Evolutionary conservation across 2,888 invertebrate genomes (phyloP), one percentile per base, ranked within the genome.

Genomic region (Polia nebulosa): DNA sequence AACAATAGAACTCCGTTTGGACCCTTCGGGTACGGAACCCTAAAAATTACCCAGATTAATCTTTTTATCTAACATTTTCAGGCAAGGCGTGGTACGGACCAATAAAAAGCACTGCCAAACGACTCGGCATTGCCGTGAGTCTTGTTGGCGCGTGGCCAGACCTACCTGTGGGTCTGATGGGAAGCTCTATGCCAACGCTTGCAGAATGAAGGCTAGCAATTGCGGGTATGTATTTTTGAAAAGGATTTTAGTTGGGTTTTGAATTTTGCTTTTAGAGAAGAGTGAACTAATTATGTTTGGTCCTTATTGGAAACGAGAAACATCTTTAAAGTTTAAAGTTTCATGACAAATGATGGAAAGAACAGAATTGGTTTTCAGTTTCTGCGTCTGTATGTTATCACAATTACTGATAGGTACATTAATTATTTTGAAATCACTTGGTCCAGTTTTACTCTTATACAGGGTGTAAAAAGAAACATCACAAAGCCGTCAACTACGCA

Each of bases 91-190:
- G 5, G 98, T 98, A 17, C 96, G 97, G 78, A 98, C 98, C 13
- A 98, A 97, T 87, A 98, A 98, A 93, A 98, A 98, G 90, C 98
- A 98, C 88, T 99, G 99, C 88, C 98, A 98, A 89, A 98, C 98
- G 36, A 99, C 98, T 0, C 96, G 98, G 72, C 98, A 98, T 92
- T 99, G 98, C 90, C 97, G 98, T 32, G 98, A 99, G 90, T 98
- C 98, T 3, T 99, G 98, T 90, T 98, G 98, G 98, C 96, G 98
- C 41, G 98, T 98, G 22, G 98, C 98, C 53, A 96, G 98, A 81
- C 98, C 98, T 6, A 98, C 98, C 9, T 99, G 99, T 87, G 99
- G 98, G 1, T 98, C 98, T 13, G 98, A 99, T 89, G 98, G 98
- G 0, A 97, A 98, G 82, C 96, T 99, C 52, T 99, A 99, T 92